Percentiles rank a stretch among this genome's conserved stretches.
These are phyloP conservation scores for Zaprionus inermis DNA, from an alignment of 1,140 invertebrate species.

Conservation along the genomic window DNA sequence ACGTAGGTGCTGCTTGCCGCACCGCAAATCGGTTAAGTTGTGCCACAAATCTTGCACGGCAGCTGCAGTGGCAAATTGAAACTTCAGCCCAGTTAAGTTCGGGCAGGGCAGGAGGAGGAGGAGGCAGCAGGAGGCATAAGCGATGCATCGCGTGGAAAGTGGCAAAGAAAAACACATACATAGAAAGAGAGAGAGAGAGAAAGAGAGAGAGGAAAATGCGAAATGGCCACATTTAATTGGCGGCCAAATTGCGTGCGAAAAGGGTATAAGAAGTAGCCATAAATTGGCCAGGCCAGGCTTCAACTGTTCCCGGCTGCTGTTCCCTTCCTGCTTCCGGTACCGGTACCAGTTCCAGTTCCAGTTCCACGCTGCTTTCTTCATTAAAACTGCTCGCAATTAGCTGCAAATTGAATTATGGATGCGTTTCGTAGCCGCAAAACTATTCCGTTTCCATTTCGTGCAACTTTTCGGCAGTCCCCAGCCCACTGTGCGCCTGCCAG, in stretches of 20 bases:
- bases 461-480: conserved; percentile 42
- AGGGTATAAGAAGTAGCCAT: conserved; percentile 32
- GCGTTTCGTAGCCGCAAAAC: conserved; percentile 49
- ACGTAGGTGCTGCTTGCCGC: background rate
- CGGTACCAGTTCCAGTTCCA: background rate
- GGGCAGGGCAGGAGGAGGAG: conserved; percentile 6
- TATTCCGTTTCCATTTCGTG: conserved; percentile 72
- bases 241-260: conserved; percentile 38
- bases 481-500: no score
- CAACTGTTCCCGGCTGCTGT: background rate
- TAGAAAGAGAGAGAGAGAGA: no score
- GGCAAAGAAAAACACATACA: background rate
- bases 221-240: conserved; percentile 40
- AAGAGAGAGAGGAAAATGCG: background rate
- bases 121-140: background rate
- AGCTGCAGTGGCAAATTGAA: conserved; percentile 40
- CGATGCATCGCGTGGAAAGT: conserved; percentile 14
- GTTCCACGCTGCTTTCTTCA: conserved; percentile 16
- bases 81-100: conserved; percentile 32
- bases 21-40: conserved; percentile 51
- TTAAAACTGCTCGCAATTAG: conserved; percentile 60
- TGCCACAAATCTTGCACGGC: conserved; percentile 67
- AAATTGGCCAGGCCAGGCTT: conserved; percentile 26
- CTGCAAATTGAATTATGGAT: conserved; percentile 76
- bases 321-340: background rate